Base-by-base conservation (phyloP, 2,113 vertebrate genomes). In the Suncus etruscus region DNA sequence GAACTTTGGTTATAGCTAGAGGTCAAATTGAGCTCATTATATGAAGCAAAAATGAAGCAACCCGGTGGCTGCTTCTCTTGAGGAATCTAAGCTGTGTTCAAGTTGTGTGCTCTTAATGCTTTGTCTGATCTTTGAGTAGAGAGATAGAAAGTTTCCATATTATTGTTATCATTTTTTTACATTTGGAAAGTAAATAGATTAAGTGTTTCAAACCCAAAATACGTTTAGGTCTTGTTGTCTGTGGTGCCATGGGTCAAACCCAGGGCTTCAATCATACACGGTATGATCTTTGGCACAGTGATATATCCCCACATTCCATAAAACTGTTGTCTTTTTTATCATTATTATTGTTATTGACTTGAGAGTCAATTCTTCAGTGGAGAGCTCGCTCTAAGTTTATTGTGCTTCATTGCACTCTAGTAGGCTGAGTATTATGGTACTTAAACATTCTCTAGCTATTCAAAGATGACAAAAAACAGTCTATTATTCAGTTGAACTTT, bases 181-280 rank as follows among this genome's bases (percentile, higher is more conserved):
- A 92, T 61, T 6, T 85, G 11, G 58, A 90, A 91, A 94, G 45
- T 65, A 89, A 87, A 87, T 22, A 87, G 47, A 86, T 45, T 72
- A 91, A 90, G 58, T 89, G 51, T 22, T 27, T 81, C 61, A 54
- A 84, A 86, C 85, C 85, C 73, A 4, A 68, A 91, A 89, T 63
- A 70, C 65, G 27, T 51, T 66, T 54, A 69, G 54, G 4, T 20
- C 14, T 54, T 12, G 54, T 54, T 12, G 12, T 16, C 18, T 54
- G 54, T 54, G 11, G 54, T 54, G 54, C 54, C 54, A 54, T 8
- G 54, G 1, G 18, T 54, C 54, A 54, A 54, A 54, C 15, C 54
- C 54, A 54, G 54, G 11, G 54, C 54, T 14, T 54, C 54, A 54
- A 12, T 54, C 54, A 11, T 54, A 16, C 54, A 54, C 54, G 14